Evolutionary conservation across 2,888 invertebrate genomes (phyloP).

Genomic region (Andrena fulva): DNA sequence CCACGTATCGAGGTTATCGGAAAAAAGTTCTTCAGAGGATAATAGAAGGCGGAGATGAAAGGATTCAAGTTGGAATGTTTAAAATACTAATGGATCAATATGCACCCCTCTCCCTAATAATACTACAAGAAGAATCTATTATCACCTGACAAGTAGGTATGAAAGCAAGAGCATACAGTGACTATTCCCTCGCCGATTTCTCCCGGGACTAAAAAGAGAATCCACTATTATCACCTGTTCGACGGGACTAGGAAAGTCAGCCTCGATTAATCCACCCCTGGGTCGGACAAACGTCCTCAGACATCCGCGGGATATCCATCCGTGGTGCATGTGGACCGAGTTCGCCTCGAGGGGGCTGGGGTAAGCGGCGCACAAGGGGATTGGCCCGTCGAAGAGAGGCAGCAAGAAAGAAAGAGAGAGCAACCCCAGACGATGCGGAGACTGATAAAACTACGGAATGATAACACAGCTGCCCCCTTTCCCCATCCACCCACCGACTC

Average conservation of each 20-base stretch:
- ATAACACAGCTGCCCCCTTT: slow-evolving; percentile 67
- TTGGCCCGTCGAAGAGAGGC: slow-evolving; percentile 51
- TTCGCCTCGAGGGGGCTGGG: slow-evolving; percentile 56
- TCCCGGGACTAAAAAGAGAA: not conserved
- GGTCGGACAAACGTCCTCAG: slow-evolving; percentile 34
- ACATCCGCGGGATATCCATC: slow-evolving; percentile 29
- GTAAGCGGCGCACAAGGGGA: slow-evolving; percentile 41
- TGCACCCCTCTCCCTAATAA: too few species aligned
- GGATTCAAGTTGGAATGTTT: too few species aligned
- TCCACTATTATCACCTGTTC: slow-evolving; percentile 6
- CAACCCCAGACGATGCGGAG: slow-evolving; percentile 77
- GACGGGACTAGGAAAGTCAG: slow-evolving; percentile 8
- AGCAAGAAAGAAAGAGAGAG: slow-evolving; percentile 56
- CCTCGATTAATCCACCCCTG: slow-evolving; percentile 60
- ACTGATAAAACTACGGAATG: slow-evolving; percentile 74
- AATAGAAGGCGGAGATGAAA: too few species aligned
- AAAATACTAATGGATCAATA: too few species aligned
- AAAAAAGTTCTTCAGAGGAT: too few species aligned
- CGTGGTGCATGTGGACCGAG: slow-evolving; percentile 48
- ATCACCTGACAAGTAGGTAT: too few species aligned
- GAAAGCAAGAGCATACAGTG: too few species aligned
- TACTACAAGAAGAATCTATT: too few species aligned
- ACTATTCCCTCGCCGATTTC: too few species aligned
- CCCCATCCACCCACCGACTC: slow-evolving; percentile 30
- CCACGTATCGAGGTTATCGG: too few species aligned